These are phyloP conservation scores for Esperia sulphurella DNA, from an alignment of 2,888 invertebrate species.

Conservation along the genomic window DNA sequence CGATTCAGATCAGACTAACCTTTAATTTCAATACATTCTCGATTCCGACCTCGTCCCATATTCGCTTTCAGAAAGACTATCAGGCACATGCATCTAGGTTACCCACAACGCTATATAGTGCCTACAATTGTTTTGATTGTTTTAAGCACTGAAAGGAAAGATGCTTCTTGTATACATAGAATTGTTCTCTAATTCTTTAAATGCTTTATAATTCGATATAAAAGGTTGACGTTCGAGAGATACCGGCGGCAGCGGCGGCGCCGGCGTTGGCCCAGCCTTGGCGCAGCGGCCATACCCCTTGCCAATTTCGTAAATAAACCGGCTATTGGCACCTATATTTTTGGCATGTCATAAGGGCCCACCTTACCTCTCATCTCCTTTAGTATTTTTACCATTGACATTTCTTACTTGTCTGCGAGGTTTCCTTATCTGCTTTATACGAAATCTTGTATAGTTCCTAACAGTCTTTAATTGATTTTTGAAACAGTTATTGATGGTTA, in stretches of 20 bases:
- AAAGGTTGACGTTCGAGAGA: slow-evolving; percentile 57
- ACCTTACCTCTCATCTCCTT: slow-evolving; percentile 49
- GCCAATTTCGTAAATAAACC: slow-evolving; percentile 77
- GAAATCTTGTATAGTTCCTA: too few species aligned
- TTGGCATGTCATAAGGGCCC: slow-evolving; percentile 61
- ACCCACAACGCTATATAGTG: too few species aligned
- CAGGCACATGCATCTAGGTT: background rate
- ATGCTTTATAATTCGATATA: slow-evolving; percentile 18
- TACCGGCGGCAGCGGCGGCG: slow-evolving; percentile 57
- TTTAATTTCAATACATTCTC: slow-evolving; percentile 17
- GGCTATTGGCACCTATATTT: slow-evolving; percentile 61
- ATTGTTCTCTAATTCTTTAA: too few species aligned
- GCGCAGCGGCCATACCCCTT: slow-evolving; percentile 46
- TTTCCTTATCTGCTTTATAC: too few species aligned
- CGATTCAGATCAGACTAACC: slow-evolving; percentile 2
- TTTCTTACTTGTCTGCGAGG: too few species aligned
- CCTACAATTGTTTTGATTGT: too few species aligned
- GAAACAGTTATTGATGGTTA: too few species aligned
- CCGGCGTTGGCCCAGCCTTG: slow-evolving; percentile 49
- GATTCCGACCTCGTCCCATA: slow-evolving; percentile 29
- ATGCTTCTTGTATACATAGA: too few species aligned
- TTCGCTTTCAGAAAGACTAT: slow-evolving; percentile 31
- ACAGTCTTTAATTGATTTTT: too few species aligned
- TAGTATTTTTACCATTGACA: slow-evolving; percentile 38
- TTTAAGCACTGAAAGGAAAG: too few species aligned